Conservation (phyloP, 2,888 invertebrate species). For the Exephanes ischioxanthus region DNA sequence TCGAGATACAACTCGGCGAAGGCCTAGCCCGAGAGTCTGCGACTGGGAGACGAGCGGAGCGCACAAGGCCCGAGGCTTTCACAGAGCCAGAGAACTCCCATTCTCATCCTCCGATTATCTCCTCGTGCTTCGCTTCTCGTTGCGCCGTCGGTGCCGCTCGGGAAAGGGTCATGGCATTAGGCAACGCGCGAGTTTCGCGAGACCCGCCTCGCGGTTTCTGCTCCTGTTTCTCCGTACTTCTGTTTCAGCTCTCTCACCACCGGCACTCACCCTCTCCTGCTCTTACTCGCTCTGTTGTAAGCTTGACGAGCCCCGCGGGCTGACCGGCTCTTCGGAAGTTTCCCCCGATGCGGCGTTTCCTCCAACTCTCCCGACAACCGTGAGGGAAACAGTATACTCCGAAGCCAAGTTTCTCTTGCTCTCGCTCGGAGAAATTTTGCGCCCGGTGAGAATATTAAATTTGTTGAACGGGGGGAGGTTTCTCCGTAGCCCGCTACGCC, state of each 20-base stretch:
- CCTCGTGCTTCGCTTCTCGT: constrained; percentile 40
- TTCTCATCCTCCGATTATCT: constrained; percentile 49
- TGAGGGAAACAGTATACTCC: constrained; percentile 19
- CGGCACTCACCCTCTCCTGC: not conserved
- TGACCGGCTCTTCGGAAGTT: constrained; percentile 80
- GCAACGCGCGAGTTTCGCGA: constrained; percentile 46
- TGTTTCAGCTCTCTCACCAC: constrained; percentile 13
- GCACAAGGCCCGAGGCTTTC: constrained; percentile 54
- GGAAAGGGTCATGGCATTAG: constrained; percentile 25
- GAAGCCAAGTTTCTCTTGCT: constrained; percentile 60
- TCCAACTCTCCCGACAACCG: constrained; percentile 52
- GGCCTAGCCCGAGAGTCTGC: constrained; percentile 46
- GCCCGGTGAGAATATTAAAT: constrained; percentile 79
- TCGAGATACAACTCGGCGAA: constrained; percentile 31
- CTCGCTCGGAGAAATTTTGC: constrained; percentile 70
- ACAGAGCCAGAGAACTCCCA: not conserved
- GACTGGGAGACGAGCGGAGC: constrained; percentile 32
- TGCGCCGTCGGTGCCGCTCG: not conserved
- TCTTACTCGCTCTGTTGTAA: constrained; percentile 67
- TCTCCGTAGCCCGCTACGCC: constrained; percentile 4
- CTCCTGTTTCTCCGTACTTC: constrained; percentile 43
- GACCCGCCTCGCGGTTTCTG: constrained; percentile 44
- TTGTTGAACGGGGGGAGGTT: constrained; percentile 76
- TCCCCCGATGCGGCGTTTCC: constrained; percentile 74
- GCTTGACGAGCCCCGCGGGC: constrained; percentile 83